phyloP scores from a whole-genome alignment of 1,140 invertebrate genomes.

The Anastrepha ludens region DNA sequence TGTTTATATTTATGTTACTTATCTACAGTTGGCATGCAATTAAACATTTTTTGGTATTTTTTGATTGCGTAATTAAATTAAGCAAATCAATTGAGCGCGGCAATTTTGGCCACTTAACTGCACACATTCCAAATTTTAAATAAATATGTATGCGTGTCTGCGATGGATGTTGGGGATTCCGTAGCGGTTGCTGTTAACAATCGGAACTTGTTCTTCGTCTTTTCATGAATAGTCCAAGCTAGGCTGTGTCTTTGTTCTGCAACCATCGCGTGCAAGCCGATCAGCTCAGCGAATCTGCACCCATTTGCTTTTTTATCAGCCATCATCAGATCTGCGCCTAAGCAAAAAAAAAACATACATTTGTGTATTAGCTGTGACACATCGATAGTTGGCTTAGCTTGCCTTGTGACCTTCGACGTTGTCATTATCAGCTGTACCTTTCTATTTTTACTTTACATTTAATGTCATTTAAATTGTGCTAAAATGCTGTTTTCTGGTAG shows the following conservation, averaged over 20 bases:
- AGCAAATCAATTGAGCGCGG: no score
- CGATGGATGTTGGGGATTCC: no score
- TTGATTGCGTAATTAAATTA: no score
- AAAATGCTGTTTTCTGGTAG: not conserved
- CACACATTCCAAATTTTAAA: no score
- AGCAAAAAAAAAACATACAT: not conserved
- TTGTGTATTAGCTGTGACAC: not conserved
- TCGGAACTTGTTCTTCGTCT: not conserved
- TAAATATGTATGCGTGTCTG: no score
- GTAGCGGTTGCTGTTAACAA: not conserved
- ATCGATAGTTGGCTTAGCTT: not conserved
- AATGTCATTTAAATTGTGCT: constrained; percentile 18
- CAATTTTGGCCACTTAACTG: no score
- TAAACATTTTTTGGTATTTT: no score
- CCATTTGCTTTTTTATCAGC: not conserved
- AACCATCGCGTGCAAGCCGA: not conserved
- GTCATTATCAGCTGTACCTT: not conserved
- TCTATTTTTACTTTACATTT: not conserved
- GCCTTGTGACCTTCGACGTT: constrained; percentile 7
- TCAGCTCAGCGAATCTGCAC: not conserved
- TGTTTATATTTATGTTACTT: no score
- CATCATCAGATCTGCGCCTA: not conserved
- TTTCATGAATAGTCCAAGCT: not conserved
- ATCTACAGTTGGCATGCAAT: no score
- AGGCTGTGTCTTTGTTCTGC: not conserved